A percentile compares a stretch with the other conserved stretches of the same genome.
phyloP scores from a whole-genome alignment of 2,113 vertebrate species.

The Epinephelus moara region DNA sequence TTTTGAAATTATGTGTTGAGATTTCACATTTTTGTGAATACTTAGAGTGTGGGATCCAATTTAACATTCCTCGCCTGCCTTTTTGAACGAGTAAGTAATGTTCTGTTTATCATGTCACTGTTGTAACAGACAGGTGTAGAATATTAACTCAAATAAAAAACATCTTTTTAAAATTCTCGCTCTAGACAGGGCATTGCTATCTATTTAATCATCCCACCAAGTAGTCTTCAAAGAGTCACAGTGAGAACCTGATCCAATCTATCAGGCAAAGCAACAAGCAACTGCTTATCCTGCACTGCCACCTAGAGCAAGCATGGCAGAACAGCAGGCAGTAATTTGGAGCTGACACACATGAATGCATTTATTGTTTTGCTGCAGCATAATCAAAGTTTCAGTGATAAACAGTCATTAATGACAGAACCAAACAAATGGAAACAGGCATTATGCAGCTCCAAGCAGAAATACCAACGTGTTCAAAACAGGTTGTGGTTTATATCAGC shows the following conservation, averaged over 20 bases:
- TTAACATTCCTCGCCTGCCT: background rate
- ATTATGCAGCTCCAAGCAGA: background rate
- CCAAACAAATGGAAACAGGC: background rate
- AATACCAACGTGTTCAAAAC: background rate
- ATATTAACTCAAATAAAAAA: background rate
- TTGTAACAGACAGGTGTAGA: background rate
- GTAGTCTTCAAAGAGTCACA: background rate
- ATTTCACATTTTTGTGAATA: background rate
- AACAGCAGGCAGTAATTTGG: background rate
- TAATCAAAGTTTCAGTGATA: background rate
- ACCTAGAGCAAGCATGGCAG: slow-evolving; percentile 25
- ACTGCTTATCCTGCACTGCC: slow-evolving; percentile 53
- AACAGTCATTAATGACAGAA: background rate
- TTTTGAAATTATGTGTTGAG: background rate
- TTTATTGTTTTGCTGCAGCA: background rate
- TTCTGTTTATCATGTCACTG: background rate
- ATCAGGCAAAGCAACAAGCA: accelerated
- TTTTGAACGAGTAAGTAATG: background rate
- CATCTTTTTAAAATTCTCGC: background rate
- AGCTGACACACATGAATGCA: background rate
- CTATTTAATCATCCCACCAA: background rate
- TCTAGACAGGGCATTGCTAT: background rate
- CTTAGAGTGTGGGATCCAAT: background rate
- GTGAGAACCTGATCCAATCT: background rate
- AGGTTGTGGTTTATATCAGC: background rate